Evolutionary conservation across 2,113 vertebrate species (phyloP), one percentile per base, ranked within the genome.

Genomic region (Toxotes jaculatrix): DNA sequence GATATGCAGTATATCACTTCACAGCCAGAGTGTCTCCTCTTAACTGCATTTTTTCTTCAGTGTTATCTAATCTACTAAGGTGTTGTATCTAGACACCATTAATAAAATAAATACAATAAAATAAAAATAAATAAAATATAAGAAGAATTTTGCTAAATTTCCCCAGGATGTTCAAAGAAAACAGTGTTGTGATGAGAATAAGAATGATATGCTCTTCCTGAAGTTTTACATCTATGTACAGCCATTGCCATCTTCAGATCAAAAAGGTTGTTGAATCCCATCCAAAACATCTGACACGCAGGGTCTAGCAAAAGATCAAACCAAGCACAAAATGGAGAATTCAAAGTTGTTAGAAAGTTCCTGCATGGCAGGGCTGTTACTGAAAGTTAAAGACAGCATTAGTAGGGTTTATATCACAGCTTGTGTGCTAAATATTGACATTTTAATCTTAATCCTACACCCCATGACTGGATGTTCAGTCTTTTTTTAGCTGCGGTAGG

Each of bases 1-100:
- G 86, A 88, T 87, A 77, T 80, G 57, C 67, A 76, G 79, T 79
- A 34, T 84, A 92, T 91, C 90, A 76, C 82, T 64, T 87, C 72
- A 69, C 74, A 74, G 79, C 69, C 76, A 51, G 77, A 55, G 45
- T 32, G 67, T 68, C 59, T 77, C 69, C 79, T 84, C 65, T 57
- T 42, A 31, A 77, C 72, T 76, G 66, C 59, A 56, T 74, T 76
- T 82, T 27, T 66, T 34, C 36, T 66, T 70, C 64, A 40, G 21
- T 34, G 62, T 57, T 66, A 63, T 86, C 51, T 45, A 13, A 21
- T 53, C 65, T 19, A 16, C 36, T 42, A 53, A 4, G 13, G 79
- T 74, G 77, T n/a, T 79, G 32, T 21, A 38, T 75, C 7, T n/a
- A 66, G 66, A 62, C 0, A 0, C 49, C 5, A 31, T 27, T 27